Evolutionary conservation across 2,888 invertebrate species (phyloP).

Genomic region (Lithophane ornitopus): DNA sequence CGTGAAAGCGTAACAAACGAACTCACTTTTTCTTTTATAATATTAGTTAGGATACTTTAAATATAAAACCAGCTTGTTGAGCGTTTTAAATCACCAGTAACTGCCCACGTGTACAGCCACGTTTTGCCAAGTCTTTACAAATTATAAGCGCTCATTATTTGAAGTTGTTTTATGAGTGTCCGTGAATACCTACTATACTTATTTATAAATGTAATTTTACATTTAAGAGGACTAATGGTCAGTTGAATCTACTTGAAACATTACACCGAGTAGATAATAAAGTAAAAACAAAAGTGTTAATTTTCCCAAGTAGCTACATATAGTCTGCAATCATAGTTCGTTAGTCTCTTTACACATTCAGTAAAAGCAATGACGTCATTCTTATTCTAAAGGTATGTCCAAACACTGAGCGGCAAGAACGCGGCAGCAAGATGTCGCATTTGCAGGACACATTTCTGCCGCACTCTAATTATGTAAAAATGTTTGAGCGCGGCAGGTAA

Average conservation of each 20-base stretch:
- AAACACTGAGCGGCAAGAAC: too few species aligned
- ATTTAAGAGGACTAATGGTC: not conserved
- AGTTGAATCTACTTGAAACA: not conserved
- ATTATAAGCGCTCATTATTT: constrained; percentile 10
- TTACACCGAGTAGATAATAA: not conserved
- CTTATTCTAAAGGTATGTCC: not conserved
- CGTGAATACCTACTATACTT: constrained; percentile 1
- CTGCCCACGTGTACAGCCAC: not conserved
- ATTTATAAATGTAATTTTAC: not conserved
- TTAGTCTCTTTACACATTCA: constrained; percentile 1
- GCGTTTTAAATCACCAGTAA: not conserved
- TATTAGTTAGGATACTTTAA: too few species aligned
- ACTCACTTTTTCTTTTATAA: too few species aligned
- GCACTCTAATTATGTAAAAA: too few species aligned
- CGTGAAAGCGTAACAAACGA: too few species aligned
- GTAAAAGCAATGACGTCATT: constrained; percentile 27
- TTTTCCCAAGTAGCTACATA: not conserved
- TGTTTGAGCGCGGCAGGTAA: too few species aligned
- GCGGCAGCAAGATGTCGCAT: too few species aligned
- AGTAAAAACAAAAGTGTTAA: not conserved
- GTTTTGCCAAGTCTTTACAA: constrained; percentile 9
- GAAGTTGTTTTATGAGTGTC: constrained; percentile 9
- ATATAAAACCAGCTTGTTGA: too few species aligned
- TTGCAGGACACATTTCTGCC: too few species aligned
- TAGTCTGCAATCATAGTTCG: not conserved